Evolutionary conservation across 2,797 vertebrate genomes (phyloP).

Genomic region (Lophius americanus): DNA sequence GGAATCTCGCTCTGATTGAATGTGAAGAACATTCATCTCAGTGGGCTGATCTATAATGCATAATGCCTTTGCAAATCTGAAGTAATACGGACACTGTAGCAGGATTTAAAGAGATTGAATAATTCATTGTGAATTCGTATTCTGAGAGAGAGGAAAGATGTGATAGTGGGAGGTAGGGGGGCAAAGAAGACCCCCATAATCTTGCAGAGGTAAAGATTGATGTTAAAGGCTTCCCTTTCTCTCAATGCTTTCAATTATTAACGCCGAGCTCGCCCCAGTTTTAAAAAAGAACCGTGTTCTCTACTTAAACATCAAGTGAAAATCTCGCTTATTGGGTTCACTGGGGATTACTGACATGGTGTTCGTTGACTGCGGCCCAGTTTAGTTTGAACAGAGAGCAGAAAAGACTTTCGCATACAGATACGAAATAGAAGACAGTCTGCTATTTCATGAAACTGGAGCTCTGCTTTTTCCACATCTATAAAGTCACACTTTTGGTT

Average conservation of each 20-base stretch:
- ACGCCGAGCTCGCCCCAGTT: slow-evolving; percentile 31
- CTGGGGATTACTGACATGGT: not conserved
- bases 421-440: not conserved
- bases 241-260: slow-evolving; percentile 54
- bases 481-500: too few species aligned
- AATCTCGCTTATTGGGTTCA: slow-evolving; percentile 5
- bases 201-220: slow-evolving; percentile 33
- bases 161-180: slow-evolving; percentile 31
- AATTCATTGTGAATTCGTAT: slow-evolving; percentile 65
- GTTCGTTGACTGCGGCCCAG: not conserved
- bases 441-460: not conserved
- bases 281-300: slow-evolving; percentile 25
- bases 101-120: slow-evolving; percentile 71
- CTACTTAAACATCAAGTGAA: slow-evolving; percentile 18
- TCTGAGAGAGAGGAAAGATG: slow-evolving; percentile 29
- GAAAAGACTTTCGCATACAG: slow-evolving; percentile 1
- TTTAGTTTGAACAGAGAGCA: slow-evolving; percentile 26
- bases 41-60: slow-evolving; percentile 70
- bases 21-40: slow-evolving; percentile 64
- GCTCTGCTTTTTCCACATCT: not conserved
- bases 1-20: slow-evolving; percentile 52
- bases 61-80: slow-evolving; percentile 60
- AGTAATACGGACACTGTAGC: slow-evolving; percentile 67
- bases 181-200: slow-evolving; percentile 19
- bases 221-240: slow-evolving; percentile 41